Conservation (phyloP, 2,113 vertebrate species). For the Ellobius talpinus region DNA sequence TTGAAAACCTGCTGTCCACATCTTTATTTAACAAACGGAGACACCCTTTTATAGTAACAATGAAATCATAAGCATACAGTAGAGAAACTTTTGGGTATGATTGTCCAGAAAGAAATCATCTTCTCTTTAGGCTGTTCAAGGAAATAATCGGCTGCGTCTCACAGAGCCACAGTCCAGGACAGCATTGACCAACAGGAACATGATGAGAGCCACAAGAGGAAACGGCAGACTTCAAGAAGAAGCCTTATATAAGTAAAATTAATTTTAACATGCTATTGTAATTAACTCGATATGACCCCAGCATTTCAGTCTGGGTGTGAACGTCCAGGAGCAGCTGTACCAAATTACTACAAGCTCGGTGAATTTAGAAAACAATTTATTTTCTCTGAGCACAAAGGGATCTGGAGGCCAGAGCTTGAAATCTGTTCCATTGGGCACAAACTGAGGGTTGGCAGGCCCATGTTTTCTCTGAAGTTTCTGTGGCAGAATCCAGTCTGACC, state of each 20-base stretch:
- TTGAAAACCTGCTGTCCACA: neutral
- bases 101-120: neutral
- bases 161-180: neutral
- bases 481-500: neutral
- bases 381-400: neutral
- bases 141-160: neutral
- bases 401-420: neutral
- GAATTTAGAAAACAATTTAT: neutral
- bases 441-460: neutral
- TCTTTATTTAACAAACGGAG: neutral
- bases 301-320: neutral
- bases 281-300: neutral
- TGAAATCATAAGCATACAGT: neutral
- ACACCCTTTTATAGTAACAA: neutral
- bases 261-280: neutral
- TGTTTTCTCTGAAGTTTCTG: neutral
- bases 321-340: neutral
- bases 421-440: neutral
- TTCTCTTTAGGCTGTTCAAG: neutral
- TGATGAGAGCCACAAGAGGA: neutral
- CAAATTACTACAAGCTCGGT: neutral
- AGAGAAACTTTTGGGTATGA: neutral
- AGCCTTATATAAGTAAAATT: neutral
- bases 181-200: neutral
- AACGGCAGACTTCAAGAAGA: neutral